Evolutionary conservation across 2,888 invertebrate genomes (phyloP).

Genomic region (Leptothorax acervorum): DNA sequence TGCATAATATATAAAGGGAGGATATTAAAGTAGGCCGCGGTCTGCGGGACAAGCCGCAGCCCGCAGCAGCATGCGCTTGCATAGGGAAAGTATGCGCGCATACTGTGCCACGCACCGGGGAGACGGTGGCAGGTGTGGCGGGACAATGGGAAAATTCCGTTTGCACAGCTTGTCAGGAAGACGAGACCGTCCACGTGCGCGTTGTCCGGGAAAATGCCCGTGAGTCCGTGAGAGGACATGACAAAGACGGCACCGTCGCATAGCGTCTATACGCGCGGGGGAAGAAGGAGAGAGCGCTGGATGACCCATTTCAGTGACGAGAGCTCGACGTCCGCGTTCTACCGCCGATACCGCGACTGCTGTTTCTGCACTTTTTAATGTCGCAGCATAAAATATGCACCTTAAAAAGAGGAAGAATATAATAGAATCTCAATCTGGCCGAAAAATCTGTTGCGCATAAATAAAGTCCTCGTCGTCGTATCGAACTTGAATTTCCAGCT

Average conservation of each 20-base stretch:
- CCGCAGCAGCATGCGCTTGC: constrained; percentile 35
- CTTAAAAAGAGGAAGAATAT: neutral
- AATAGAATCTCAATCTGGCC: neutral
- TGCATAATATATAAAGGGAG: constrained; percentile 44
- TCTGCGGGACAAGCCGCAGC: constrained; percentile 51
- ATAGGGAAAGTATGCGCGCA: constrained; percentile 36
- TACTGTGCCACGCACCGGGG: constrained; percentile 16
- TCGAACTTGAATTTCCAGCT: neutral
- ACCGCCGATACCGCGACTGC: neutral
- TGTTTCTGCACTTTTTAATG: constrained; percentile 6
- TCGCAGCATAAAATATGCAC: neutral
- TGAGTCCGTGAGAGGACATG: constrained; percentile 22
- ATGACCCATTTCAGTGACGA: constrained; percentile 22
- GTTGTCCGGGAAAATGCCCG: constrained; percentile 42
- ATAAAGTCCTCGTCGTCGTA: neutral
- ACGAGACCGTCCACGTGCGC: constrained; percentile 38
- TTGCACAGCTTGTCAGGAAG: constrained; percentile 69
- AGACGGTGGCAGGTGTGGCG: constrained; percentile 46
- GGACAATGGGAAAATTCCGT: constrained; percentile 72
- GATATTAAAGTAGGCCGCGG: constrained; percentile 66
- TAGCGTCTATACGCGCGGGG: neutral
- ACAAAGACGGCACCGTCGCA: constrained; percentile 13
- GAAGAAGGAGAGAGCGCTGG: neutral
- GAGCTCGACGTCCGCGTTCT: neutral
- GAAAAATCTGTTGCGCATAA: neutral